Evolutionary conservation across 2,888 invertebrate species (phyloP).

Genomic region (Therioaphis trifolii): DNA sequence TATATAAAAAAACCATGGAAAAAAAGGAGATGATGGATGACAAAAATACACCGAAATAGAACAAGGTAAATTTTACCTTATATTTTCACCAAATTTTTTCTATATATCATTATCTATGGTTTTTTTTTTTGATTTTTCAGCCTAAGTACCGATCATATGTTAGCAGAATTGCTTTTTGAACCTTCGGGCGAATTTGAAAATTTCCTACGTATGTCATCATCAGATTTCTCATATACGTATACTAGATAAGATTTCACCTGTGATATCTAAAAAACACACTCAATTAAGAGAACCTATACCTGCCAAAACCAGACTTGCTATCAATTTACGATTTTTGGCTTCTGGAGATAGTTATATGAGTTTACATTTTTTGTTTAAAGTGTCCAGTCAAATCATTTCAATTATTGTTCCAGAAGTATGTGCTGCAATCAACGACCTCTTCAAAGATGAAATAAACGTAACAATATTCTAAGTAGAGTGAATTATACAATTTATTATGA

Average conservation of each 20-base stretch:
- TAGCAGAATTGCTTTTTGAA: no score
- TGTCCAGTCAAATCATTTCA: conserved; percentile 49
- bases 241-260: no score
- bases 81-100: no score
- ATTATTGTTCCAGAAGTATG: conserved; percentile 46
- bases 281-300: conserved; percentile 22
- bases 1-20: not conserved
- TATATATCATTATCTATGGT: no score
- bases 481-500: conserved; percentile 20
- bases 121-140: no score
- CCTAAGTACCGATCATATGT: no score
- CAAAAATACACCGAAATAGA: conserved; percentile 15
- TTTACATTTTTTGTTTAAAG: conserved; percentile 30
- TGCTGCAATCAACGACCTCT: conserved; percentile 16
- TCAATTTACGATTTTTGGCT: conserved; percentile 26
- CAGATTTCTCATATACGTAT: no score
- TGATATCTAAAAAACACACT: no score
- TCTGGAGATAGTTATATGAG: conserved; percentile 30
- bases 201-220: no score
- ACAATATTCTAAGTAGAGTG: conserved; percentile 5
- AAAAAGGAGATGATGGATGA: not conserved
- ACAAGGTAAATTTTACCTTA: no score
- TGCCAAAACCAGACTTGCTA: conserved; percentile 17
- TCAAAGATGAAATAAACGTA: conserved; percentile 32
- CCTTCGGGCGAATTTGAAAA: no score